These are phyloP conservation scores for Phrynocephalus guinanensis DNA, from an alignment of 2,797 vertebrate genomes.

Conservation along the genomic window DNA sequence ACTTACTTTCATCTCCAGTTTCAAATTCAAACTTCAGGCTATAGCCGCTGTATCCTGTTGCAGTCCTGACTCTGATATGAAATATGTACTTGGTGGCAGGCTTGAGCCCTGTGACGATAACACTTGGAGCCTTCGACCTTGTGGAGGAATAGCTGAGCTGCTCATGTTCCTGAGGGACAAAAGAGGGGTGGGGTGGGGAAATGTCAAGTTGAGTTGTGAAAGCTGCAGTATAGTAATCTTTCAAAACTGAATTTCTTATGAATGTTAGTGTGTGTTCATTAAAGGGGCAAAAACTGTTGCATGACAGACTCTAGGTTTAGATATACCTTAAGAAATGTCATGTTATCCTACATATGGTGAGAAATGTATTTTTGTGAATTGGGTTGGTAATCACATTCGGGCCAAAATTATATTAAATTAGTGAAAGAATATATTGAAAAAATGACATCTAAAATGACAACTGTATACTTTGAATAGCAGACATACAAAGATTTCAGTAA, in stretches of 20 bases:
- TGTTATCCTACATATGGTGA: constrained; percentile 44
- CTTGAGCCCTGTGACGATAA: constrained; percentile 93
- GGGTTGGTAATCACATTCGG: constrained; percentile 55
- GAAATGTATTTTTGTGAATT: constrained; percentile 40
- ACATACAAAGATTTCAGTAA: constrained; percentile 58
- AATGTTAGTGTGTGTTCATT: constrained; percentile 59
- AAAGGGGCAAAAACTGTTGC: constrained; percentile 49
- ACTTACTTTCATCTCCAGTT: constrained; percentile 95
- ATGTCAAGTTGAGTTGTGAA: constrained; percentile 64
- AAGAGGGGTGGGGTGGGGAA: constrained; percentile 72
- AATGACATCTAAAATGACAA: constrained; percentile 68
- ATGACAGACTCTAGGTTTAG: constrained; percentile 59
- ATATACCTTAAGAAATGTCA: constrained; percentile 43
- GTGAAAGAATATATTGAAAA: constrained; percentile 59
- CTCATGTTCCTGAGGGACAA: constrained; percentile 88
- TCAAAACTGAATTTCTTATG: constrained; percentile 58
- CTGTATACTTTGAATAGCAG: constrained; percentile 59
- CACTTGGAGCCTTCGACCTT: constrained; percentile 92
- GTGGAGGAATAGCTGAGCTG: constrained; percentile 95
- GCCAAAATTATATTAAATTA: constrained; percentile 61
- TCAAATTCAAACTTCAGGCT: constrained; percentile 93
- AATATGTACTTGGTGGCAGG: constrained; percentile 94
- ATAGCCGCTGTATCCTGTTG: constrained; percentile 91
- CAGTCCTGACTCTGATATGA: constrained; percentile 89
- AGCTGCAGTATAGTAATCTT: constrained; percentile 52